Evolutionary conservation across 2,888 invertebrate genomes (phyloP).

Genomic region (Dolichopus griseipennis): DNA sequence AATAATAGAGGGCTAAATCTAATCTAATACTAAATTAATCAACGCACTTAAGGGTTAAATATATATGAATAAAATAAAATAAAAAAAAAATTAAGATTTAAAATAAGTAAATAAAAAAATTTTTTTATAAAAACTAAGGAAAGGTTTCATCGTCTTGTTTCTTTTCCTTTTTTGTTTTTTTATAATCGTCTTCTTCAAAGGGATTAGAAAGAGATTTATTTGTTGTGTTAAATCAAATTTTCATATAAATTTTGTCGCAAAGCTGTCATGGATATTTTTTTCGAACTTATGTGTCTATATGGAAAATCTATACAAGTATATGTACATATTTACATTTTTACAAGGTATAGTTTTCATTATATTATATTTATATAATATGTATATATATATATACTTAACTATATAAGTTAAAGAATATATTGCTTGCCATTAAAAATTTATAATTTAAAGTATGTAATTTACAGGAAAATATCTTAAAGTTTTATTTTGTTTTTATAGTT

Average conservation of each 20-base stretch:
- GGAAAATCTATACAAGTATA: too few species aligned
- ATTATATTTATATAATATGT: too few species aligned
- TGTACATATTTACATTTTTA: too few species aligned
- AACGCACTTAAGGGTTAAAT: too few species aligned
- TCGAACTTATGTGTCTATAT: too few species aligned
- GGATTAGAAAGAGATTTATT: conserved; percentile 6
- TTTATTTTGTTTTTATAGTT: background rate
- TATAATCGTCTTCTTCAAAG: background rate
- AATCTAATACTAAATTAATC: too few species aligned
- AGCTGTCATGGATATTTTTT: background rate
- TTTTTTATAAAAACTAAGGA: too few species aligned
- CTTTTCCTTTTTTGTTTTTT: background rate
- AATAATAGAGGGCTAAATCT: too few species aligned
- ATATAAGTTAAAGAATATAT: background rate
- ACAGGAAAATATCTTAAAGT: background rate
- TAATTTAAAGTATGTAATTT: background rate
- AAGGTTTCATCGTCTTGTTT: background rate
- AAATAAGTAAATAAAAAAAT: background rate
- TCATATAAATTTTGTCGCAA: conserved; percentile 1
- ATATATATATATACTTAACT: background rate
- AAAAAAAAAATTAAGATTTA: background rate
- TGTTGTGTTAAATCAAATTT: conserved; percentile 6
- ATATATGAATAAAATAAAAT: background rate
- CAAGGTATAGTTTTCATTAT: too few species aligned
- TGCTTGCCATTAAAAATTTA: background rate